phyloP scores from a whole-genome alignment of 2,797 vertebrate genomes.

The Neoniphon sammara region DNA sequence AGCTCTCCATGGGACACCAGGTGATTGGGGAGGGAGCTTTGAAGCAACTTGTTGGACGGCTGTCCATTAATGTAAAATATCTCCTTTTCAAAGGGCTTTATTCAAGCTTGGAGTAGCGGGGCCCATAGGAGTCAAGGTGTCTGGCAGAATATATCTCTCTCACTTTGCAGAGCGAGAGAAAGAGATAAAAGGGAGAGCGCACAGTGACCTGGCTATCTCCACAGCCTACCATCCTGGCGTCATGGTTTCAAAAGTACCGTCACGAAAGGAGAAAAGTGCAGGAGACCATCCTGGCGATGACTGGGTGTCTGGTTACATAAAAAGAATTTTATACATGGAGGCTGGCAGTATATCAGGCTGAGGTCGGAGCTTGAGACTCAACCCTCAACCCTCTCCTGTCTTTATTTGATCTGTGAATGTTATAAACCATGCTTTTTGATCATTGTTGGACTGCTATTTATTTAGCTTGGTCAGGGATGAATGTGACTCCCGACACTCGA shows the following conservation, averaged over 20 bases:
- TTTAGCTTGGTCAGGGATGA: slow-evolving; percentile 69
- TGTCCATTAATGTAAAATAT: slow-evolving; percentile 87
- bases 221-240: slow-evolving; percentile 62
- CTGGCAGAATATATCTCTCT: slow-evolving; percentile 75
- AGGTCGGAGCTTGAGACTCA: slow-evolving; percentile 11
- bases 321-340: slow-evolving; percentile 31
- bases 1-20: slow-evolving; percentile 81
- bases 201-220: slow-evolving; percentile 62
- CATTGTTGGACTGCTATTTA: slow-evolving; percentile 57
- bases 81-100: slow-evolving; percentile 84
- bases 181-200: slow-evolving; percentile 57
- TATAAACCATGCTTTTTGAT: slow-evolving; percentile 62
- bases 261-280: slow-evolving; percentile 43
- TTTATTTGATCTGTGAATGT: slow-evolving; percentile 56
- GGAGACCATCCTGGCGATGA: slow-evolving; percentile 41
- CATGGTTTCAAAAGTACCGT: slow-evolving; percentile 53
- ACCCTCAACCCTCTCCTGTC: slow-evolving; percentile 17
- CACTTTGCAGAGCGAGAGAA: slow-evolving; percentile 62
- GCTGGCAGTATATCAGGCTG: slow-evolving; percentile 32
- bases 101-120: slow-evolving; percentile 77
- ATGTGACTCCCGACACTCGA: slow-evolving; percentile 44
- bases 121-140: slow-evolving; percentile 79
- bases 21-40: slow-evolving; percentile 84
- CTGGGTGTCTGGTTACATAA: slow-evolving; percentile 51
- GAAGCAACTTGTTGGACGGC: slow-evolving; percentile 86